Conservation (phyloP, 2,888 invertebrate species). For the Drosophila barbarae region DNA sequence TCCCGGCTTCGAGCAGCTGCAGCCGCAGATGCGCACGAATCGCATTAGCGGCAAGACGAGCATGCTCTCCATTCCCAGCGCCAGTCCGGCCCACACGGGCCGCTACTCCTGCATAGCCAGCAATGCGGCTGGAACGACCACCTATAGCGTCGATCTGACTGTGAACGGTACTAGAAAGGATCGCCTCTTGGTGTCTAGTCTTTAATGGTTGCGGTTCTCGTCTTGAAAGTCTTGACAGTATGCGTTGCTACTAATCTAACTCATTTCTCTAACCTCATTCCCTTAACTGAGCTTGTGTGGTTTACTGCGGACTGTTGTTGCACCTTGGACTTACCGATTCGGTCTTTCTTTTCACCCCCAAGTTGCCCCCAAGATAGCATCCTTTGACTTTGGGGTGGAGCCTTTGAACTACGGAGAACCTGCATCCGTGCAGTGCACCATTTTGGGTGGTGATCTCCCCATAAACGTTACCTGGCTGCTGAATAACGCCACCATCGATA, state of each 20-base stretch:
- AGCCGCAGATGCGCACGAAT: slow-evolving; percentile 81
- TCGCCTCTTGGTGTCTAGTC: slow-evolving; percentile 1
- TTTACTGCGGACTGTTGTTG: slow-evolving; percentile 11
- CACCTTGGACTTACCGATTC: background rate
- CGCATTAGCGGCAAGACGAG: slow-evolving; percentile 84
- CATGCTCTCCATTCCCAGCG: slow-evolving; percentile 82
- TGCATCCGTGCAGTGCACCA: slow-evolving; percentile 83
- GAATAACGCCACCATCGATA: slow-evolving; percentile 79
- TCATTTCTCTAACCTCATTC: slow-evolving; percentile 14
- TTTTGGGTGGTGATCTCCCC: slow-evolving; percentile 84
- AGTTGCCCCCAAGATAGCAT: slow-evolving; percentile 82
- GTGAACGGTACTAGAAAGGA: slow-evolving; percentile 82
- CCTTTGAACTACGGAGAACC: slow-evolving; percentile 83
- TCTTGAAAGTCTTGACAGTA: slow-evolving; percentile 10
- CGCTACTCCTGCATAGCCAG: slow-evolving; percentile 87
- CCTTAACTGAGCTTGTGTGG: slow-evolving; percentile 23
- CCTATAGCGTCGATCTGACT: slow-evolving; percentile 82
- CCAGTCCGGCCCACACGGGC: slow-evolving; percentile 85
- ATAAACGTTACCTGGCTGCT: slow-evolving; percentile 84
- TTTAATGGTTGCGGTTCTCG: slow-evolving; percentile 22
- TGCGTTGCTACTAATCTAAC: slow-evolving; percentile 38
- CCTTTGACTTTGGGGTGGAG: slow-evolving; percentile 83
- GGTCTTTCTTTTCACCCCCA: slow-evolving; percentile 10
- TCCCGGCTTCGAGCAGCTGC: slow-evolving; percentile 54
- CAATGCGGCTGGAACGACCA: slow-evolving; percentile 85